These are phyloP conservation scores for Zaprionus kolodkinae DNA, from an alignment of 1,140 invertebrate genomes.

Conservation along the genomic window DNA sequence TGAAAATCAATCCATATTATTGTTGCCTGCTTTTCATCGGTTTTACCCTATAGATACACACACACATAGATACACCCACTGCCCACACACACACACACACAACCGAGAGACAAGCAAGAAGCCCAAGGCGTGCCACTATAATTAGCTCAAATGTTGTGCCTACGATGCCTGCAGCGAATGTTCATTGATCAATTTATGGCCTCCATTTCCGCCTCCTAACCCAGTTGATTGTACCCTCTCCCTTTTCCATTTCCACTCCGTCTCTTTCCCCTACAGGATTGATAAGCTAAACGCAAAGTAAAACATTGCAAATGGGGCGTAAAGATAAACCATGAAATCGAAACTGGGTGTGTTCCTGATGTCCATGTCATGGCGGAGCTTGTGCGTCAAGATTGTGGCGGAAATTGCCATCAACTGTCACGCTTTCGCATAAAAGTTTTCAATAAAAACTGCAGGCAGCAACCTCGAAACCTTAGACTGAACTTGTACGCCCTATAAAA, in stretches of 20 bases:
- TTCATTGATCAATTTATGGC: constrained; percentile 70
- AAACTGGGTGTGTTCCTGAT: constrained; percentile 18
- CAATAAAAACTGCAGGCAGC: constrained; percentile 29
- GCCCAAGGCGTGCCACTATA: constrained; percentile 72
- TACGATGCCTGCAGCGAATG: constrained; percentile 15
- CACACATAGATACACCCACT: not conserved
- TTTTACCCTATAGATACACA: constrained; percentile 10
- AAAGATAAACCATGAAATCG: constrained; percentile 54
- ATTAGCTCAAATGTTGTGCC: constrained; percentile 57
- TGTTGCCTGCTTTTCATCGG: constrained; percentile 63
- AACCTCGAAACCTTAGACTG: not conserved
- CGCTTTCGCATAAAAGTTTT: constrained; percentile 24
- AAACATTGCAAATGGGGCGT: constrained; percentile 53
- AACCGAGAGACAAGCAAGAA: constrained; percentile 43
- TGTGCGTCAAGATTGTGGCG: constrained; percentile 22
- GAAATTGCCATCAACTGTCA: constrained; percentile 59
- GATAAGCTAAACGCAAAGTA: constrained; percentile 51
- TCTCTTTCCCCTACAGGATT: not conserved
- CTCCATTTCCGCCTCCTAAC: constrained; percentile 42
- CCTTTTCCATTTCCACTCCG: not conserved
- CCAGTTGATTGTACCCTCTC: constrained; percentile 40
- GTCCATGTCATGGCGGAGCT: constrained; percentile 3
- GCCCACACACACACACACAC: not conserved
- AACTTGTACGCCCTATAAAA: not conserved
- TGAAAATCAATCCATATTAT: constrained; percentile 74